Percentiles rank a stretch among this genome's conserved stretches.
phyloP scores from a whole-genome alignment of 2,888 invertebrate genomes.

The Atethmia centrago region DNA sequence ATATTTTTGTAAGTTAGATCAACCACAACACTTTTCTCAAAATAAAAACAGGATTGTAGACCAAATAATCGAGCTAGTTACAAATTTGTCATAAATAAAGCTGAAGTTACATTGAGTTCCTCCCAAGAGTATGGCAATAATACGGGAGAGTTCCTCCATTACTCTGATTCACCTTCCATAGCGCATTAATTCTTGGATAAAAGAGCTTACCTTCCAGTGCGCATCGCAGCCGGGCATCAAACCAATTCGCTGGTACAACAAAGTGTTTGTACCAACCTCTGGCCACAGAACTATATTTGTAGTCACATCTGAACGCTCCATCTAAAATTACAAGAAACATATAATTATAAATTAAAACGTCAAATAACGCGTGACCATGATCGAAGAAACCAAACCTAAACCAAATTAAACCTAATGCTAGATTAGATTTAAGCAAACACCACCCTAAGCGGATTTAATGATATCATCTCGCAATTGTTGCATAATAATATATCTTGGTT shows the following conservation, averaged over 20 bases:
- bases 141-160: too few relatives aligned
- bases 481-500: too few relatives aligned
- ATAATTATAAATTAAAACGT: neutral
- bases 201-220: constrained; percentile 35
- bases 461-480: neutral
- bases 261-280: constrained; percentile 46
- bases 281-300: constrained; percentile 27
- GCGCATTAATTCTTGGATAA: too few relatives aligned
- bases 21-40: neutral
- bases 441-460: too few relatives aligned
- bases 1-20: neutral
- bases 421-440: neutral
- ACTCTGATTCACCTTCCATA: neutral
- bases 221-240: constrained; percentile 44
- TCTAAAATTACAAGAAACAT: constrained; percentile 6
- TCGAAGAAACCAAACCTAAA: neutral
- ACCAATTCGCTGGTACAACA: constrained; percentile 44
- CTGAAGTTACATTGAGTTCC: neutral
- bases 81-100: neutral
- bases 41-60: neutral
- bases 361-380: neutral
- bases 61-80: neutral
- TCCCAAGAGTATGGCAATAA: too few relatives aligned
- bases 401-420: too few relatives aligned
- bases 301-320: constrained; percentile 47